Conservation (phyloP, 2,797 vertebrate species). For the Notolabrus celidotus region DNA sequence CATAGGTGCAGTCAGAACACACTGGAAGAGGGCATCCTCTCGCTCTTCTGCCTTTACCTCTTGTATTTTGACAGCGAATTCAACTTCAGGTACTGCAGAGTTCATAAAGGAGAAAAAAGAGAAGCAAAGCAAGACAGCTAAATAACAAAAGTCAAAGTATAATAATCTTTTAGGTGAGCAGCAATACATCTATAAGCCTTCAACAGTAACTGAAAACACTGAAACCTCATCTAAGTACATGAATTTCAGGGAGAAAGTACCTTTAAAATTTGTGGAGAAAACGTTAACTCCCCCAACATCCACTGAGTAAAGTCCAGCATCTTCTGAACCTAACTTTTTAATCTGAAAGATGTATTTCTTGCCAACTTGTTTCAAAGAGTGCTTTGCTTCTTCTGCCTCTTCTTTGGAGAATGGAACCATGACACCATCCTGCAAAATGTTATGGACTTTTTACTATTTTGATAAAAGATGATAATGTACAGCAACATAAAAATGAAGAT, state of each 20-base stretch:
- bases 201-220: not conserved
- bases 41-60: conserved; percentile 86
- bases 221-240: not conserved
- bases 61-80: conserved; percentile 85
- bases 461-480: not conserved
- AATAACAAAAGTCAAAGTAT: too few species aligned
- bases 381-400: conserved; percentile 71
- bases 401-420: conserved; percentile 84
- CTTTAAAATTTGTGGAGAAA: conserved; percentile 90
- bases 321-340: conserved; percentile 84
- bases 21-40: conserved; percentile 86
- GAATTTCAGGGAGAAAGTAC: conserved; percentile 69
- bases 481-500: not conserved
- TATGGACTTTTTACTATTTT: not conserved
- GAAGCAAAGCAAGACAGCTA: too few species aligned
- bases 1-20: conserved; percentile 84
- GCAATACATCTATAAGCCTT: not conserved
- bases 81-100: conserved; percentile 75
- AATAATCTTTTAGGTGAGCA: not conserved
- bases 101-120: conserved; percentile 16
- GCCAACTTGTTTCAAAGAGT: conserved; percentile 85
- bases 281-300: conserved; percentile 88
- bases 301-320: conserved; percentile 92
- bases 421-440: conserved; percentile 85
- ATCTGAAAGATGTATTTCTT: conserved; percentile 88